phyloP scores from a whole-genome alignment of 2,113 vertebrate species.

The Sylvia atricapilla region DNA sequence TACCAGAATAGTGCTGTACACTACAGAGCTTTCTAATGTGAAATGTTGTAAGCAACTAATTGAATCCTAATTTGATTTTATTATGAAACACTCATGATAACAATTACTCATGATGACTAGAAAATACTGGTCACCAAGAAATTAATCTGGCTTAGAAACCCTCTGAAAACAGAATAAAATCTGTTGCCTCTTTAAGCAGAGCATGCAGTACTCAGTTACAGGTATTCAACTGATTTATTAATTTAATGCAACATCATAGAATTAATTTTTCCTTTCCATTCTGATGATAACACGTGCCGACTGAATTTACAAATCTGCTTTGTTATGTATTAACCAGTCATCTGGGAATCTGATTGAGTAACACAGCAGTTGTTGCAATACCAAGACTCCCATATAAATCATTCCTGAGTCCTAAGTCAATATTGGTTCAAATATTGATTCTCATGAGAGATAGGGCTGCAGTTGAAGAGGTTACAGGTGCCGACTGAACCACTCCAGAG shows the following conservation, averaged over 20 bases:
- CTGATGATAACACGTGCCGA: background rate
- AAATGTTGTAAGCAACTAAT: background rate
- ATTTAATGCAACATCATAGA: background rate
- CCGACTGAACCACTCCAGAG: background rate
- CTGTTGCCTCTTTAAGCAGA: background rate
- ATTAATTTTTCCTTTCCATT: background rate
- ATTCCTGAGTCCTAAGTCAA: slow-evolving; percentile 42
- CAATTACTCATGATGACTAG: background rate
- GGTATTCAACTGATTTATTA: background rate
- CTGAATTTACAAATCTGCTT: background rate
- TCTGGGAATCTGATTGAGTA: slow-evolving; percentile 58
- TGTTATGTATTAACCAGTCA: slow-evolving; percentile 60
- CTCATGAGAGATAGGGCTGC: slow-evolving; percentile 15
- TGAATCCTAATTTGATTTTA: background rate
- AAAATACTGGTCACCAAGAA: background rate
- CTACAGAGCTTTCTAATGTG: background rate
- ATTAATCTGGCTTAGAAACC: background rate
- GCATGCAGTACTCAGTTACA: background rate
- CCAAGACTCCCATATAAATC: slow-evolving; percentile 44
- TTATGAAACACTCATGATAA: background rate
- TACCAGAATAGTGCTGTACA: background rate
- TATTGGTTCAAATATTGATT: slow-evolving; percentile 51
- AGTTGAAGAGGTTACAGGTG: slow-evolving; percentile 33
- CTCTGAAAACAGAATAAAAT: background rate
- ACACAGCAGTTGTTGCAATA: slow-evolving; percentile 53